A percentile compares a stretch with the other conserved stretches of the same genome.
Conservation (phyloP, 1,140 invertebrate genomes). For the Drosophila rhopaloa region DNA sequence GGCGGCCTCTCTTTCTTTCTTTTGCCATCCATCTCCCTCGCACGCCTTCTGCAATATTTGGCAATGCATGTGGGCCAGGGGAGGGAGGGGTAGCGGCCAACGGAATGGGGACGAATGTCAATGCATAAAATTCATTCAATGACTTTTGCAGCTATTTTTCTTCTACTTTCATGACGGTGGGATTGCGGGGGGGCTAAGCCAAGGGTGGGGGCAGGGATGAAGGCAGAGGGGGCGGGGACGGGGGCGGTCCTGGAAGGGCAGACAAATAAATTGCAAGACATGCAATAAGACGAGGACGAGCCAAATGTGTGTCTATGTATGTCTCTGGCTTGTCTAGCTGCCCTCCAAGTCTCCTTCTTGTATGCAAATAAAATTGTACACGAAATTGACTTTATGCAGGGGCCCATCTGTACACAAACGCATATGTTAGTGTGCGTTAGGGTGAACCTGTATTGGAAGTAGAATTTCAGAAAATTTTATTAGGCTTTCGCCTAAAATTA, state of each 20-base stretch:
- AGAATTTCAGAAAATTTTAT: background rate
- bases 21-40: background rate
- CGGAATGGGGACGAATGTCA: conserved; percentile 63
- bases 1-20: background rate
- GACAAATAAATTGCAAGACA: conserved; percentile 82
- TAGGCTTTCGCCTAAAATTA: no score
- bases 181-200: conserved; percentile 3
- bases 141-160: conserved; percentile 78
- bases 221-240: no score
- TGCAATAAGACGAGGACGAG: conserved; percentile 74
- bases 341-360: conserved; percentile 39
- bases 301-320: conserved; percentile 74
- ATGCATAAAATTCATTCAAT: conserved; percentile 78
- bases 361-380: conserved; percentile 82
- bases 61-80: conserved; percentile 31
- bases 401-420: background rate
- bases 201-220: background rate
- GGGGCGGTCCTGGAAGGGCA: conserved; percentile 32
- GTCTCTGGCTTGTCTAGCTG: conserved; percentile 55
- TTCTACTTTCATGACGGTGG: conserved; percentile 39
- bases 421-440: background rate
- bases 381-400: conserved; percentile 73
- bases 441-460: conserved; percentile 2
- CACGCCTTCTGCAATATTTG: conserved; percentile 46
- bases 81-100: background rate